Base-by-base conservation (phyloP, 92 coral and sea anemone species). In the Micromussa lordhowensis region DNA sequence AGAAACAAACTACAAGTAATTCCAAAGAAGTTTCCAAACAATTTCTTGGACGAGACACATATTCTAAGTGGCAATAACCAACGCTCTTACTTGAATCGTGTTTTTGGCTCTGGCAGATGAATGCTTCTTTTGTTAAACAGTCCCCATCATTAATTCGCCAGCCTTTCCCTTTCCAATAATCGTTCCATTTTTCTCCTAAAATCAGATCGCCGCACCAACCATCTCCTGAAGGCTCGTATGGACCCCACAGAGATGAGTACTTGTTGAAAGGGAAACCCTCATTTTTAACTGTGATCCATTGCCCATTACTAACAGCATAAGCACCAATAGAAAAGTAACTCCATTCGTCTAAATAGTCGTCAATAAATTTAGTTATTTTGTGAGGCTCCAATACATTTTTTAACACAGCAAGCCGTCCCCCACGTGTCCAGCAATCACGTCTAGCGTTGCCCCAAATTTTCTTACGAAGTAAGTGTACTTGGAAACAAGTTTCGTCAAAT, bases 141-240 rank as follows among this genome's bases (percentile, higher is more conserved):
- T 2, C 6, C 53, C 40, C 91, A 55, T 94, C 96, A 54, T 94
- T 94, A 10, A 93, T 36, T 84, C 84, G 91, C 96, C 96, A 93
- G 69, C 93, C 91, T 48, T 79, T 59, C n/a, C 88, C 85, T 36
- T 21, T 72, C 93, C 95, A 87, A 0, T 8, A 38, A 0, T 82
- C 3, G 32, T 61, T 30, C 85, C 91, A 90, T 21, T 81, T 79
- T 29, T 86, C 87, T 28, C 84, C 90, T 26, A 69, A 82, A 31
- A 93, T 79, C 75, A 93, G 5, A 59, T 85, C 71, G 6, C 92
- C 92, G 40, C 96, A 93, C 80, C 78, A 34, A 0, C 94, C 96
- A 57, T 93, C 96, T 2, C 94, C 92, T 4, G 94, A 91, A 18
- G 94, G 94, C 57, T 91, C 88, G 8, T 32, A 54, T 7, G 92